Base-by-base conservation (phyloP, 2,888 invertebrate genomes). In the Thecophora atra region DNA sequence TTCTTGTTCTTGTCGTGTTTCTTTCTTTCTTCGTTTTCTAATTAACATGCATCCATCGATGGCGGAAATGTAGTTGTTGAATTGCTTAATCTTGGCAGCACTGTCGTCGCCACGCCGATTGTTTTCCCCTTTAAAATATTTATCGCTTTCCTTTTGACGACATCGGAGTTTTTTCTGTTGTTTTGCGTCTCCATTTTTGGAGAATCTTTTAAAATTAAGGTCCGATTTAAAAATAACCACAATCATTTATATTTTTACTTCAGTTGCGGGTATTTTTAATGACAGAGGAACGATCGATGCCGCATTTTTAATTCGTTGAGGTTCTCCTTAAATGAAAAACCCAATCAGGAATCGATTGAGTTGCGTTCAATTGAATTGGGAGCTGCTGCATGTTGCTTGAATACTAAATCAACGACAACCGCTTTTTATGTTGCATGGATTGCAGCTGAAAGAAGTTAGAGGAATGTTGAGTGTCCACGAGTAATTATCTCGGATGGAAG, bases 41-140 rank as follows among this genome's bases (percentile, higher is more conserved):
- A 72, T 74, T 74, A 66, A 26, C 69, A 74, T 74, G 71, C 74
- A 56, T 68, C 44, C 47, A 62, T 42, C 51, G 66, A 42, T 68
- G 69, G 71, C 74, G 73, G 71, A 74, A 73, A 71, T 71, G 66
- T n/a, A n/a, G n/a, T 74, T 58, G 37, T 73, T 58, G 62, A 62
- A 28, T 67, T 67, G 37, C 37, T 56, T 54, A 64, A 64, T 47
- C 47, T 58, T 24, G 68, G 56, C 28, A 58, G 21, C 21, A 42
- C n/a, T 51, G 65, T 65, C 65, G 65, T n/a, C 65, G 65, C 26
- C 42, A 42, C 6, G 47, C 44, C 13, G n/a, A 19, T 52, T 44
- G 17, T 42, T 47, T n/a, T 44, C 54, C n/a, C 56, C 56, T 52
- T 52, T 52, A 6, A 37, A 37, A 17, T 47, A 5, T 47, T 47